Evolutionary conservation across 2,888 invertebrate species (phyloP), one percentile per base, ranked within the genome.

Genomic region (Tenthredo scrophulariae): DNA sequence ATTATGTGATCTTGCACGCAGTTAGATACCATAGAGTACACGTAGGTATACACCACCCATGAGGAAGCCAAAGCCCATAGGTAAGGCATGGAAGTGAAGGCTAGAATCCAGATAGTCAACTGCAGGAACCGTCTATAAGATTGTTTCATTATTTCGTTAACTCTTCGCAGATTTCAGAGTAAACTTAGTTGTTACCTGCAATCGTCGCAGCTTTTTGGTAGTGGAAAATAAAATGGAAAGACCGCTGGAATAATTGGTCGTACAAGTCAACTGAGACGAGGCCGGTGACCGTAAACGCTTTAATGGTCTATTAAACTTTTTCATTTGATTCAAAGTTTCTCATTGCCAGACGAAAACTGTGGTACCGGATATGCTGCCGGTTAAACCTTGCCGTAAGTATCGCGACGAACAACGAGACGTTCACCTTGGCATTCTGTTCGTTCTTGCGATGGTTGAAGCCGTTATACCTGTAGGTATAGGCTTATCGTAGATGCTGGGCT

Each of bases 1-100:
- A 83, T 83, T 83, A 83, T 67, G 67, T 83, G 83, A 83, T 83
- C 65, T 70, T 15, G 50, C 70, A 15, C 67, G 67, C 22, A 77
- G 50, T 77, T 50, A 50, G 58, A 58, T 80, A 79, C 37, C 79
- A 29, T 37, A 62, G 37, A 18, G 37, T 62, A n/a, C 58, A n/a
- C 13, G 40, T 40, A 40, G 9, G 22, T 15, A 58, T 37, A 80
- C 9, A 80, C 18, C 37, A 46, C 77, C 54, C 77, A 54, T 77
- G 26, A 46, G 26, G 29, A 26, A 77, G 18, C 54, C 54, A 33
- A 18, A 50, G 75, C 22, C 75, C 75, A 29, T 29, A 50, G 77
- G 13, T n/a, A 54, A 54, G 77, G 33, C 9, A 29, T 50, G 54
- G 54, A 77, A 77, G 75, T 77, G 54, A 77, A 50, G 29, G 7